A percentile compares a stretch with the other conserved stretches of the same genome.
phyloP scores from a whole-genome alignment of 2,797 vertebrate genomes.

The Amazona finschi region DNA sequence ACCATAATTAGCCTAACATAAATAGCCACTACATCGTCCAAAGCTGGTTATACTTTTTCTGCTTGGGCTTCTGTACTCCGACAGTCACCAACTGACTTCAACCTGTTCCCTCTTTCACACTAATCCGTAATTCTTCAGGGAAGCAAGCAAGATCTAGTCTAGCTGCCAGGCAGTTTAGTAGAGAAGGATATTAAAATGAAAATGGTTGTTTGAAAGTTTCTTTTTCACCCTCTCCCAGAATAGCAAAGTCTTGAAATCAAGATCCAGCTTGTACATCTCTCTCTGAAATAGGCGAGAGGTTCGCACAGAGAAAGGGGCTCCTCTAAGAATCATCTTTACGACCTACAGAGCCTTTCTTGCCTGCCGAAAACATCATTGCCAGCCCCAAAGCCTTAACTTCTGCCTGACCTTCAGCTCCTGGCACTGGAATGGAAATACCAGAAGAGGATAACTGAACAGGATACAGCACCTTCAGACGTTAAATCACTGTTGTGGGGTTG shows the following conservation, averaged over 20 bases:
- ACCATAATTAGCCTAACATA: neutral
- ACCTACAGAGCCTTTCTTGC: neutral
- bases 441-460: neutral
- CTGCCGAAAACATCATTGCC: accelerated
- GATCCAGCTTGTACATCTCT: neutral
- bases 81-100: neutral
- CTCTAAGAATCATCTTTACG: accelerated
- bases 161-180: neutral
- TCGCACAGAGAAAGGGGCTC: neutral
- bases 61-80: neutral
- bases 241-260: neutral
- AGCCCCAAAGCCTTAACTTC: neutral
- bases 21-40: neutral
- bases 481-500: neutral
- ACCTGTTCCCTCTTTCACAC: neutral
- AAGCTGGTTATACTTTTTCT: neutral
- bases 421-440: neutral
- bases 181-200: neutral
- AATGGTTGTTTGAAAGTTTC: neutral
- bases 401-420: neutral
- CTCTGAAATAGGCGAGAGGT: accelerated
- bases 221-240: neutral
- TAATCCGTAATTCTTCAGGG: neutral
- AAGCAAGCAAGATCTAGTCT: neutral
- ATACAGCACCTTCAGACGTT: neutral